Percentiles rank a stretch among this genome's conserved stretches.
phyloP scores from a whole-genome alignment of 2,888 invertebrate species.

The Blastobasis lacticolella region DNA sequence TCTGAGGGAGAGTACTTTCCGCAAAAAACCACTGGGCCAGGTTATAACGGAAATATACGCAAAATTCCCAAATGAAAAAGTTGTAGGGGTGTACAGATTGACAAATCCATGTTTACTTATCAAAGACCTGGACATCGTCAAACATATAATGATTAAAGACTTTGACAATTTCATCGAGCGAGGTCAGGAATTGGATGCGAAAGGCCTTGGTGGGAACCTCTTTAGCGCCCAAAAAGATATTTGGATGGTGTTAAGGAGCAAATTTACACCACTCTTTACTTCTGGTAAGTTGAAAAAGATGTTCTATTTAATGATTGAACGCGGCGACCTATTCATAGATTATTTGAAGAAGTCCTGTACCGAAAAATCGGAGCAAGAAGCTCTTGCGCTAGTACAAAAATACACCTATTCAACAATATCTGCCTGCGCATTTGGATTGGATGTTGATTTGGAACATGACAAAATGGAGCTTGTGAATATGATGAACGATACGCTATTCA shows the following conservation, averaged over 20 bases:
- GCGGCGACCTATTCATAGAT: slow-evolving; percentile 28
- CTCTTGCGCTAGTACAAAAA: slow-evolving; percentile 26
- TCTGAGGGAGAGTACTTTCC: slow-evolving; percentile 23
- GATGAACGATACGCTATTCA: slow-evolving; percentile 18
- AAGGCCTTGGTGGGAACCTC: slow-evolving; percentile 36
- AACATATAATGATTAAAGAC: slow-evolving; percentile 42
- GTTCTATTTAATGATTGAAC: slow-evolving; percentile 33
- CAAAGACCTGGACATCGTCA: slow-evolving; percentile 40
- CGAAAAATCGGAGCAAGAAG: slow-evolving; percentile 21
- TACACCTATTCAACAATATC: slow-evolving; percentile 33
- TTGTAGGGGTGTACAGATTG: slow-evolving; percentile 41
- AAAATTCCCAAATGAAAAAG: slow-evolving; percentile 34
- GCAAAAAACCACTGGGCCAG: slow-evolving; percentile 19
- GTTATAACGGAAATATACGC: slow-evolving; percentile 30
- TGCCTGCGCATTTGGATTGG: slow-evolving; percentile 35
- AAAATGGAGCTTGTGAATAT: slow-evolving; percentile 1
- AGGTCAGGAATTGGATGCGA: slow-evolving; percentile 31
- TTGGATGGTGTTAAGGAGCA: slow-evolving; percentile 35
- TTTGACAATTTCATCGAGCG: slow-evolving; percentile 39
- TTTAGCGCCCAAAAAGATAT: slow-evolving; percentile 38
- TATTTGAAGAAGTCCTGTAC: slow-evolving; percentile 17
- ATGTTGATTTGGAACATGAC: slow-evolving; percentile 20
- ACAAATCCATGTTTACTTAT: slow-evolving; percentile 34
- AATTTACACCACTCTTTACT: slow-evolving; percentile 43
- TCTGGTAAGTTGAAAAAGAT: slow-evolving; percentile 47